phyloP scores from a whole-genome alignment of 2,888 invertebrate genomes.

The Tanypteryx hageni region DNA sequence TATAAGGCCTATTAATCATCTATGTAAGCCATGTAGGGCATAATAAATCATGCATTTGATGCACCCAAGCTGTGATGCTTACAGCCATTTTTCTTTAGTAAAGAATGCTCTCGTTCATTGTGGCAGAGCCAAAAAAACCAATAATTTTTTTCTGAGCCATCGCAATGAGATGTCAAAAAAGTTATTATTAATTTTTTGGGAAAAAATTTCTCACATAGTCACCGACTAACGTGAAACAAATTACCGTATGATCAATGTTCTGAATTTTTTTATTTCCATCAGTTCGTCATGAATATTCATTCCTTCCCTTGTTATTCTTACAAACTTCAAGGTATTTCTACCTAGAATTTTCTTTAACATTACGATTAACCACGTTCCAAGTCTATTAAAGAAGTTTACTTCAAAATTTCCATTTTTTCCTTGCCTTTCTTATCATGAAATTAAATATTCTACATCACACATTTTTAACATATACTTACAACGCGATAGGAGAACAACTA shows the following conservation, averaged over 20 bases:
- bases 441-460: background rate
- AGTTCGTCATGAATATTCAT: slow-evolving; percentile 18
- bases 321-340: background rate
- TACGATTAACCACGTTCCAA: background rate
- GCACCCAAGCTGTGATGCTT: slow-evolving; percentile 46
- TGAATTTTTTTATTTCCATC: background rate
- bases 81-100: slow-evolving; percentile 8
- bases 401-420: background rate
- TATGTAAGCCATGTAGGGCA: slow-evolving; percentile 15
- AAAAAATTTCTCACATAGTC: background rate
- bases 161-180: background rate
- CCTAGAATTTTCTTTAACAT: background rate
- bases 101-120: slow-evolving; percentile 12
- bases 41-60: slow-evolving; percentile 54
- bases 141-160: background rate
- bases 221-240: background rate
- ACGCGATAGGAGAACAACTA: background rate
- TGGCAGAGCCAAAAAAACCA: background rate
- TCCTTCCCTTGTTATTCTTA: background rate
- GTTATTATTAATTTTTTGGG: background rate
- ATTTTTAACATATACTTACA: background rate
- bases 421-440: background rate
- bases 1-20: slow-evolving; percentile 38
- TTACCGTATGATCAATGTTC: background rate
- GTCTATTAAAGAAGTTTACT: background rate